Evolutionary conservation across 2,888 invertebrate genomes (phyloP).

Genomic region (Ophioninae sp.): DNA sequence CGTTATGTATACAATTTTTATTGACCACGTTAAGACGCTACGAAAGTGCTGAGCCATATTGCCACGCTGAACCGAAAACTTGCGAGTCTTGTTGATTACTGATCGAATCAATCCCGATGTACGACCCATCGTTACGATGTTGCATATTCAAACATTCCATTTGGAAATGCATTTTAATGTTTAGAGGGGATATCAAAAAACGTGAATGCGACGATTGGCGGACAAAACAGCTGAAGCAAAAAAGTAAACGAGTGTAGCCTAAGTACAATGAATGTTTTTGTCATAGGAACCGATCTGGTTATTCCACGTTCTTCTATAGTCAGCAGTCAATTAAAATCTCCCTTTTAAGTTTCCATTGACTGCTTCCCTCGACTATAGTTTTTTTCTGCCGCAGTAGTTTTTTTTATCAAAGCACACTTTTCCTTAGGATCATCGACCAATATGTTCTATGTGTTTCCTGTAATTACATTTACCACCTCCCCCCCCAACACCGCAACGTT

Average conservation of each 20-base stretch:
- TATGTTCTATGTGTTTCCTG: background rate
- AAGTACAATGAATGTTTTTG: background rate
- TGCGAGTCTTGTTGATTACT: constrained; percentile 10
- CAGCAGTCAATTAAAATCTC: background rate
- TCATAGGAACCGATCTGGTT: background rate
- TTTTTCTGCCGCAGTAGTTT: background rate
- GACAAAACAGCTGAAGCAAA: background rate
- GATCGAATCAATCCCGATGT: background rate
- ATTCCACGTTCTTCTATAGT: background rate
- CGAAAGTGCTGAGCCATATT: too few species aligned
- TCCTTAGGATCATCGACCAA: background rate
- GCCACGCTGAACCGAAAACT: too few species aligned
- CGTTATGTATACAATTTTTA: too few species aligned
- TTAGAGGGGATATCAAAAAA: background rate
- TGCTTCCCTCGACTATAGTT: background rate
- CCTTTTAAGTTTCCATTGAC: background rate
- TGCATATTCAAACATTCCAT: constrained; percentile 32
- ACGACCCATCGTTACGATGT: background rate
- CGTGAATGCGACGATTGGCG: too few species aligned
- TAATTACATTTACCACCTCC: constrained; percentile 1
- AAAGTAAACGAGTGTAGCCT: background rate
- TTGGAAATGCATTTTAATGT: constrained; percentile 14
- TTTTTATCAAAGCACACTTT: background rate
- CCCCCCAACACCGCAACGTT: background rate
- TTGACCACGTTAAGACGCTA: too few species aligned